Conservation (phyloP, 1,140 invertebrate species). For the Platyura marginata region DNA sequence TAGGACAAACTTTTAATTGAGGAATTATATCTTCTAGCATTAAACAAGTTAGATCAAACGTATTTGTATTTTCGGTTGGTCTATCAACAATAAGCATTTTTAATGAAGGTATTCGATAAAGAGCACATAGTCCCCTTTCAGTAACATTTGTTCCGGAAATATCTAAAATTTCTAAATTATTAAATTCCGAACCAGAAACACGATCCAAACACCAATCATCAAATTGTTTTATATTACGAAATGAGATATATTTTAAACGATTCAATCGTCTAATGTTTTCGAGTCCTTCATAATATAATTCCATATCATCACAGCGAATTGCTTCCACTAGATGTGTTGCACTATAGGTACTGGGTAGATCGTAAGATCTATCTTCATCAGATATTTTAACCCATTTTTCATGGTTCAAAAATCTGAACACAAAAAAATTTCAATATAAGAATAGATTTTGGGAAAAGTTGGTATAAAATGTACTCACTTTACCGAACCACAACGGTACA, state of each 20-base stretch:
- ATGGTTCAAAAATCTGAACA: neutral
- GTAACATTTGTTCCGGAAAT: conserved; percentile 47
- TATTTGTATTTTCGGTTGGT: conserved; percentile 24
- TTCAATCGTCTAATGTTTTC: conserved; percentile 39
- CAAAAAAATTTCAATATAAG: too few relatives aligned
- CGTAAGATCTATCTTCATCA: conserved; percentile 1
- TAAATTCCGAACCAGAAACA: conserved; percentile 33
- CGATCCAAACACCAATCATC: conserved; percentile 63
- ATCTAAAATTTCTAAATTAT: conserved; percentile 50
- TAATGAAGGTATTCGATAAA: conserved; percentile 38
- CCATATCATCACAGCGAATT: conserved; percentile 41
- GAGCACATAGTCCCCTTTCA: conserved; percentile 37
- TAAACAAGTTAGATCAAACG: conserved; percentile 34
- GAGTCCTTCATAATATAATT: conserved; percentile 50
- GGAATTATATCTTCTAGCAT: conserved; percentile 33
- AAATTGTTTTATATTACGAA: conserved; percentile 38
- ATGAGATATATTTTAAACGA: conserved; percentile 40
- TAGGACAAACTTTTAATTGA: conserved; percentile 14
- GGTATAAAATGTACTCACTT: conserved; percentile 19
- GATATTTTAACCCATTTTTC: neutral
- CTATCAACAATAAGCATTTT: conserved; percentile 33
- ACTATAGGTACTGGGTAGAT: conserved; percentile 35
- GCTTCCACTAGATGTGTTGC: conserved; percentile 37
- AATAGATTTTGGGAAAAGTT: neutral
- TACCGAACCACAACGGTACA: conserved; percentile 42